Evolutionary conservation across 35 echinoderm and acorn worm genomes (phyloP), one percentile per base, ranked within the genome.

Genomic region (Strongylocentrotus purpuratus): DNA sequence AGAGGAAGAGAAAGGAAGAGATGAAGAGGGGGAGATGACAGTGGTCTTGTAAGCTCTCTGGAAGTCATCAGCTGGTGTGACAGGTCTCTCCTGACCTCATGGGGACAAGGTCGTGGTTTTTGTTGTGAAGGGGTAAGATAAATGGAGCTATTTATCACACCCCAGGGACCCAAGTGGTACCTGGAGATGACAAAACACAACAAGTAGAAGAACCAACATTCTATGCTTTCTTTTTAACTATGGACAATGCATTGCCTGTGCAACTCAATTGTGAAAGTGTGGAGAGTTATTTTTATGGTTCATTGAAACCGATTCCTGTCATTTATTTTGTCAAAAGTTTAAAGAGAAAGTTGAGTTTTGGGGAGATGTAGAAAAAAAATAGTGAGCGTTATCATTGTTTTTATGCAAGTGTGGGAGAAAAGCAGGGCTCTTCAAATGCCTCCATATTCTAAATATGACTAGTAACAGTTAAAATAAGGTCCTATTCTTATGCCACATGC

Each of bases 21-120:
- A 50, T 7, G 48, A 50, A 50, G 48, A 50, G 1, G 5, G 48
- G 13, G 48, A 3, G 22, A 7, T 7, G 28, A 28, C 7, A 28
- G 61, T 25, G 65, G 65, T 22, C 18, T 15, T 78, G 61, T 28
- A 71, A 71, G 35, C 20, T 71, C 25, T 71, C 61, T 71, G 65
- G 65, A 78, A 78, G 65, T 78, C 65, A 78, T 78, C 65, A 78
- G 4, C 22, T 78, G 65, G n/a, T 78, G 4, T 78, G 65, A 78
- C 65, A 78, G 65, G 28, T 78, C 32, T 46, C 87, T 28, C 32
- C 87, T 89, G 87, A 89, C 87, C 87, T 89, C 33, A 89, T 89
- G 87, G 45, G 87, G 87, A 89, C 87, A 89, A 89, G 87, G 87
- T 89, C 87, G 7, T 45, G 11, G 87, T 89, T 89, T 58, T 89